Evolutionary conservation across 2,113 vertebrate species (phyloP).

Genomic region (Thalassoma bifasciatum): DNA sequence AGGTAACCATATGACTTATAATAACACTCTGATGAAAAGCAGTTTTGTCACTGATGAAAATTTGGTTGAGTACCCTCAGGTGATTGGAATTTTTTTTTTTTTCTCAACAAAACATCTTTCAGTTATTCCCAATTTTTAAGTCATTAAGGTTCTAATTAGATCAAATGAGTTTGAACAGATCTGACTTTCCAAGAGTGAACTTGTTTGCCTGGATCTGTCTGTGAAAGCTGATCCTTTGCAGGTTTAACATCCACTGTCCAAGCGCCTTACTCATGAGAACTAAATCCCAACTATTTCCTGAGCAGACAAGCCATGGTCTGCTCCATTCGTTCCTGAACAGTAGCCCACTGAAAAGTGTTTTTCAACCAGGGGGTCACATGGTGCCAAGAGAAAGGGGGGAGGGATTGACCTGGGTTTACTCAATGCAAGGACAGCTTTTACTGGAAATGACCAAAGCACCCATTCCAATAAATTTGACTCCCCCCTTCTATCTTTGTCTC

Average conservation of each 20-base stretch:
- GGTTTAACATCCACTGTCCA: neutral
- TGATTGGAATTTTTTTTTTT: too few relatives aligned
- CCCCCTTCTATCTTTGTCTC: neutral
- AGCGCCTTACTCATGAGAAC: neutral
- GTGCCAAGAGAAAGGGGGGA: neutral
- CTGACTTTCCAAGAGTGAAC: neutral
- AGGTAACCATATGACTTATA: too few relatives aligned
- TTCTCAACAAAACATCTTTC: too few relatives aligned
- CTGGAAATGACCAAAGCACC: conserved; percentile 59
- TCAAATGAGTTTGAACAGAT: neutral
- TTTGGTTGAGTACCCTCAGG: too few relatives aligned
- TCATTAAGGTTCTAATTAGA: neutral
- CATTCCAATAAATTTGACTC: conserved; percentile 42
- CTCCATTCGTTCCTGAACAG: neutral
- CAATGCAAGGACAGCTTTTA: conserved; percentile 52
- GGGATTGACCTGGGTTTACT: neutral
- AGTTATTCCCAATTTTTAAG: neutral
- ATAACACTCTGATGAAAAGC: too few relatives aligned
- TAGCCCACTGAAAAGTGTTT: neutral
- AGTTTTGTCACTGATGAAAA: too few relatives aligned
- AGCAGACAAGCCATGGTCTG: neutral
- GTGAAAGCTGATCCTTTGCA: neutral
- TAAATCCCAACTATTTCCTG: conserved; percentile 39
- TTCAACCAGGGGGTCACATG: neutral
- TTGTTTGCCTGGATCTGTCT: neutral